Conservation (phyloP, 1,140 invertebrate genomes). For the Achroia grisella region DNA sequence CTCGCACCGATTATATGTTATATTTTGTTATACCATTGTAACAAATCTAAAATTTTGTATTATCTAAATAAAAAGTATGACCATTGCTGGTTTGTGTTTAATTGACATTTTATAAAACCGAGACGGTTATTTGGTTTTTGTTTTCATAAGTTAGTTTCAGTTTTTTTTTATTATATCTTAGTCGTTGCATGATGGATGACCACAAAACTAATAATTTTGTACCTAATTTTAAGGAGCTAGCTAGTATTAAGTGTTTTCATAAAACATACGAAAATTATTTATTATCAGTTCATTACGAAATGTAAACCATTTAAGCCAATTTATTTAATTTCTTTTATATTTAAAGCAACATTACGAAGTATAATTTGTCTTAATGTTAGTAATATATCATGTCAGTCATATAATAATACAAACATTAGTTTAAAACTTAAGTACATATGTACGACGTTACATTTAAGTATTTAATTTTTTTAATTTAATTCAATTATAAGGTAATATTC, state of each 20-base stretch:
- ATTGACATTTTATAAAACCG: constrained; percentile 40
- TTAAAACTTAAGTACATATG: constrained; percentile 63
- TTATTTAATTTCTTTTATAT: constrained; percentile 72
- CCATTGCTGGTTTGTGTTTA: constrained; percentile 44
- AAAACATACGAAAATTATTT: constrained; percentile 68
- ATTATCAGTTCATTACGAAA: constrained; percentile 70
- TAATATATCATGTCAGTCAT: constrained; percentile 66
- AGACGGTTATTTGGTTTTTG: constrained; percentile 42
- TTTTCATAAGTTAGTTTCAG: constrained; percentile 46
- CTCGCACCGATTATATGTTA: constrained; percentile 8
- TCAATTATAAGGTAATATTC: constrained; percentile 62
- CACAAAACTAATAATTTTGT: constrained; percentile 68
- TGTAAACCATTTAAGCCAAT: constrained; percentile 67
- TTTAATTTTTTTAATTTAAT: constrained; percentile 72
- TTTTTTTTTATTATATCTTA: constrained; percentile 46
- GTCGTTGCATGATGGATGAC: constrained; percentile 58
- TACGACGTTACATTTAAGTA: constrained; percentile 67
- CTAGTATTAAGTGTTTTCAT: constrained; percentile 66
- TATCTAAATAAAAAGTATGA: constrained; percentile 35
- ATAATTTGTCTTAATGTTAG: constrained; percentile 62
- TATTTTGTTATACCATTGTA: constrained; percentile 44
- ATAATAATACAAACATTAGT: constrained; percentile 66
- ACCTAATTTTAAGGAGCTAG: constrained; percentile 59
- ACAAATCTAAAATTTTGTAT: constrained; percentile 34
- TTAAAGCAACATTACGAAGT: constrained; percentile 61